Evolutionary conservation across 2,113 vertebrate genomes (phyloP).

Genomic region (Spea bombifrons): DNA sequence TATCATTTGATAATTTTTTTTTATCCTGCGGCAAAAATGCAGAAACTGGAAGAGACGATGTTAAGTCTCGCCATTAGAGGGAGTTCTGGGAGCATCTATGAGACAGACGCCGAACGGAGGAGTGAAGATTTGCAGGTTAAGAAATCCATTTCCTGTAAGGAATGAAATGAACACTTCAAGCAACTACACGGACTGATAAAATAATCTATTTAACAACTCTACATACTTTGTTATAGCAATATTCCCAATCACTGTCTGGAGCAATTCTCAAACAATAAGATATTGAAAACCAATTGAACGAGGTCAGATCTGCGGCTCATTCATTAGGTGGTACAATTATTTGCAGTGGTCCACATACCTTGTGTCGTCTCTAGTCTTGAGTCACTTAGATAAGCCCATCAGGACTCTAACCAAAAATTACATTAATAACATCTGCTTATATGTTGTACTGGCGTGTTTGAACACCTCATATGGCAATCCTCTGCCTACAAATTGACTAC

Average conservation of each 20-base stretch:
- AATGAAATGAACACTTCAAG: conserved; percentile 8
- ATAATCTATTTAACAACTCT: conserved; percentile 15
- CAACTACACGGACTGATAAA: conserved; percentile 20
- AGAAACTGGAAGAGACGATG: not conserved
- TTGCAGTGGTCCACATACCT: not conserved
- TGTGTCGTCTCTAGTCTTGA: not conserved
- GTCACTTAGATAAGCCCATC: too few species aligned
- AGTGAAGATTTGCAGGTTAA: not conserved
- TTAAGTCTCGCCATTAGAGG: conserved; percentile 27
- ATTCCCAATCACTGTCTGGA: not conserved
- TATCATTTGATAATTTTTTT: not conserved
- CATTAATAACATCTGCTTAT: too few species aligned
- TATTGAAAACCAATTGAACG: not conserved
- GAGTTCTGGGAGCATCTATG: conserved; percentile 26
- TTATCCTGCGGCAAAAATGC: not conserved
- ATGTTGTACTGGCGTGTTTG: too few species aligned
- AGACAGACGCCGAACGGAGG: not conserved
- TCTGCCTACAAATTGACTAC: too few species aligned
- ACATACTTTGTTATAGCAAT: not conserved
- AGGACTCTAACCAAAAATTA: too few species aligned
- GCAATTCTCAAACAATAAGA: not conserved
- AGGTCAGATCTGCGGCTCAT: too few species aligned
- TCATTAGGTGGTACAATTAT: not conserved
- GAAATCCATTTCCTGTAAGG: not conserved
- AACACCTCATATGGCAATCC: too few species aligned